Percentiles rank a stretch among this genome's conserved stretches.
Conservation (phyloP, 92 coral and sea anemone genomes). For the Actinostola sp. region DNA sequence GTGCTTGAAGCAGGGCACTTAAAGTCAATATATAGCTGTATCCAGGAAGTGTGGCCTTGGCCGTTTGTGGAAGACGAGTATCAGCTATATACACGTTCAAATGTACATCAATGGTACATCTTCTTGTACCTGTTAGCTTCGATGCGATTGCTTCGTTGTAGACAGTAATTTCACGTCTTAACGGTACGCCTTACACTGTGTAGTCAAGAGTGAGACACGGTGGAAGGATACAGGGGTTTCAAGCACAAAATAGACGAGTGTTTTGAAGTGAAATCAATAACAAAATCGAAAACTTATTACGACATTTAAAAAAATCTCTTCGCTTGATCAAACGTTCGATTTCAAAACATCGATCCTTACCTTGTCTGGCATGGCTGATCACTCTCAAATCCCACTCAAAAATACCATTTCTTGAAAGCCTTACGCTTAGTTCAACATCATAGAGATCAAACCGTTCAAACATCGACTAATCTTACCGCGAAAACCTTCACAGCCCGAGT, state of each 20-base stretch:
- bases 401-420: background rate
- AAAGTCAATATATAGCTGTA: background rate
- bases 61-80: too few relatives aligned
- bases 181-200: background rate
- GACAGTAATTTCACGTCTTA: conserved; percentile 16
- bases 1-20: background rate
- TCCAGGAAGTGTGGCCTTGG: conserved; percentile 10
- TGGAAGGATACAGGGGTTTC: conserved; percentile 7
- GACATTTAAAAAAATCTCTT: conserved; percentile 33
- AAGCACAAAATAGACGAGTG: conserved; percentile 16
- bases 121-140: conserved; percentile 15
- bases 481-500: background rate
- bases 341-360: conserved; percentile 45
- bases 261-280: conserved; percentile 25
- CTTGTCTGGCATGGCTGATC: conserved; percentile 74
- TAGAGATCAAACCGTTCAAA: background rate
- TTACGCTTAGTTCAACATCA: background rate
- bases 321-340: conserved; percentile 34
- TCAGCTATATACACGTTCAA: background rate
- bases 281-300: conserved; percentile 42
- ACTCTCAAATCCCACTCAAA: background rate
- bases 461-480: conserved; percentile 8
- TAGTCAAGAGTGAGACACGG: conserved; percentile 26
- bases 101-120: background rate
- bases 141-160: background rate